A percentile compares a stretch with the other conserved stretches of the same genome.
Conservation (phyloP, 2,888 invertebrate genomes). For the Galeruca laticollis region DNA sequence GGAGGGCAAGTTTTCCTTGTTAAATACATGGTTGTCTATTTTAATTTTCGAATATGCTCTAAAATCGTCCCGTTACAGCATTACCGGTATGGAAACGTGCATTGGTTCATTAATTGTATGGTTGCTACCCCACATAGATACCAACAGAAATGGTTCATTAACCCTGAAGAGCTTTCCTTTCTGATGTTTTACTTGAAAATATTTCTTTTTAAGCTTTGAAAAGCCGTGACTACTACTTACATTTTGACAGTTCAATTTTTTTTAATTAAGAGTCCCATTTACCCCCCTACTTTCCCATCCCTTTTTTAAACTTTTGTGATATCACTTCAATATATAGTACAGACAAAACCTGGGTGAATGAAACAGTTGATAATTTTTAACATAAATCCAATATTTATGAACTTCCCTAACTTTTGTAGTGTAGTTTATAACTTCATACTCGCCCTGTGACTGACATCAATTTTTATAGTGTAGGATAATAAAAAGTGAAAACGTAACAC, state of each 20-base stretch:
- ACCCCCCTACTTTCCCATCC: too few species aligned
- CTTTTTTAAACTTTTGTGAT: too few species aligned
- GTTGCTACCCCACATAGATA: conserved; percentile 99
- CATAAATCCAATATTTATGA: too few species aligned
- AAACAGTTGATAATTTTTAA: too few species aligned
- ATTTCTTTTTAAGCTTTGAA: conserved; percentile 94
- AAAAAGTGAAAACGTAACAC: background rate
- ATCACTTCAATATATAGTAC: too few species aligned
- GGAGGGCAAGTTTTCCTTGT: too few species aligned
- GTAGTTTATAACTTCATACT: too few species aligned
- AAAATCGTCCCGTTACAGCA: conserved; percentile 99
- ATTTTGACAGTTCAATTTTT: conserved; percentile 62
- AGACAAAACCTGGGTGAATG: too few species aligned
- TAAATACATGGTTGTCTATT: conserved; percentile 99
- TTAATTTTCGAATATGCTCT: conserved; percentile 97
- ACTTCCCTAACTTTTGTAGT: too few species aligned
- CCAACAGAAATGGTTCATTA: conserved; percentile 97
- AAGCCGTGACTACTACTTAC: conserved; percentile 77
- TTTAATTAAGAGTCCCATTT: too few species aligned
- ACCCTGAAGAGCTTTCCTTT: conserved; percentile 99
- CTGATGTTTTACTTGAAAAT: conserved; percentile 97
- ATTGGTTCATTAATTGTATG: conserved; percentile 98
- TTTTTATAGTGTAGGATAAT: background rate
- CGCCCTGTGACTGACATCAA: background rate
- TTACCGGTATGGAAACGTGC: conserved; percentile 98